phyloP scores from a whole-genome alignment of 2,113 vertebrate genomes.

The Corydoras maculifer region DNA sequence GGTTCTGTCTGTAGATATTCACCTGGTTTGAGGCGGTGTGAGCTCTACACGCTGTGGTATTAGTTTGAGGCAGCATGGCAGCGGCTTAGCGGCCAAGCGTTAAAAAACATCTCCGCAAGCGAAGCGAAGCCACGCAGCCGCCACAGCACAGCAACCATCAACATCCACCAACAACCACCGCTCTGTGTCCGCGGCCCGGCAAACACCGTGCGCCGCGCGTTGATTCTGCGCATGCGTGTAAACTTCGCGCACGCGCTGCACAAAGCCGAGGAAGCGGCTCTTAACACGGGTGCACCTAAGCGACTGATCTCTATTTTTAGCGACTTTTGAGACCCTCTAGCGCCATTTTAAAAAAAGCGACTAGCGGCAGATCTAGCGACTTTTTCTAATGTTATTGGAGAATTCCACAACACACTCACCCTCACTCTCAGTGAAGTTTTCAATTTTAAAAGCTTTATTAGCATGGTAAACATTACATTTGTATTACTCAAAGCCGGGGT shows the following conservation, averaged over 20 bases:
- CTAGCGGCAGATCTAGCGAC: too few species aligned
- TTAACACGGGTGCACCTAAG: too few species aligned
- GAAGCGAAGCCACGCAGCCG: not conserved
- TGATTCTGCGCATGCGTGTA: not conserved
- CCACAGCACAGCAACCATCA: not conserved
- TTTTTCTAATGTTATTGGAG: too few species aligned
- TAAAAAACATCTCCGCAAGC: not conserved
- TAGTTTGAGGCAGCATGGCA: not conserved
- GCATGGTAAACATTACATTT: too few species aligned
- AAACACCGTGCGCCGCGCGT: not conserved
- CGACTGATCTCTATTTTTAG: too few species aligned
- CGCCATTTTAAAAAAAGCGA: too few species aligned
- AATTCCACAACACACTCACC: too few species aligned
- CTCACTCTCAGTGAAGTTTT: too few species aligned
- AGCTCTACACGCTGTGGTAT: not conserved
- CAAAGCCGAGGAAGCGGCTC: not conserved
- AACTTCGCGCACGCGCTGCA: constrained; percentile 8
- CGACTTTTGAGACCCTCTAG: too few species aligned
- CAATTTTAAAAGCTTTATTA: too few species aligned
- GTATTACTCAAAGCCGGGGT: too few species aligned
- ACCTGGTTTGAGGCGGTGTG: not conserved
- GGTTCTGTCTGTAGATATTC: not conserved
- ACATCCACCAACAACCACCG: not conserved
- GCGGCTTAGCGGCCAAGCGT: not conserved
- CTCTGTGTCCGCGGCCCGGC: not conserved